These are phyloP conservation scores for Microtus pennsylvanicus DNA, from an alignment of 2,113 vertebrate species.

Conservation along the genomic window DNA sequence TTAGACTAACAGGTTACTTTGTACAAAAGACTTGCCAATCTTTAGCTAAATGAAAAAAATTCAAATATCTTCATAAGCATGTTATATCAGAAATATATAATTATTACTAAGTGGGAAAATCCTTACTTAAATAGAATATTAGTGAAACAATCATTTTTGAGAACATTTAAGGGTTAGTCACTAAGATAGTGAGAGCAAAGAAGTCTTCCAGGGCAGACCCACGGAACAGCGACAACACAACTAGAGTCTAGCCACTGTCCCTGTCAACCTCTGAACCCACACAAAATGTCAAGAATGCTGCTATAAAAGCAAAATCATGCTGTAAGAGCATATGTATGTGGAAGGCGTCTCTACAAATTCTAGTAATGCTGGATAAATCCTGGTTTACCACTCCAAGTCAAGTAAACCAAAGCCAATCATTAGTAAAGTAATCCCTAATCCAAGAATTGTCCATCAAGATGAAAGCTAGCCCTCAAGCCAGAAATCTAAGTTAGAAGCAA, in stretches of 20 bases:
- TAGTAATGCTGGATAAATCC: neutral
- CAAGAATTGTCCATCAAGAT: neutral
- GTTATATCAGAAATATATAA: neutral
- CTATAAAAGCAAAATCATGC: neutral
- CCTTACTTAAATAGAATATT: neutral
- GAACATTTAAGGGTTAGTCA: neutral
- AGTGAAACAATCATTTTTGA: neutral
- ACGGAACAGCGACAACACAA: conserved; percentile 10
- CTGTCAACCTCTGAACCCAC: neutral
- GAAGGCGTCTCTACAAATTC: neutral
- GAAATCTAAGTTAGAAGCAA: neutral
- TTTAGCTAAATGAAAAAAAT: conserved; percentile 7
- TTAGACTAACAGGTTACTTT: conserved; percentile 41
- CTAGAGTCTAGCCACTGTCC: neutral
- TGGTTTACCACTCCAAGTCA: conserved; percentile 15
- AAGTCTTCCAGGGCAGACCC: neutral
- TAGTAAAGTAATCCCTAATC: conserved; percentile 2
- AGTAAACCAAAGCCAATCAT: neutral
- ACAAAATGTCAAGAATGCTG: neutral
- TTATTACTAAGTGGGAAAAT: neutral
- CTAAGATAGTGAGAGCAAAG: neutral
- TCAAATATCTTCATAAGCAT: conserved; percentile 21
- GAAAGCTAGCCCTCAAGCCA: neutral
- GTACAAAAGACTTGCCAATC: neutral
- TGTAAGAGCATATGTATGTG: neutral